Percentiles rank a stretch among this genome's conserved stretches.
Conservation (phyloP, 1,140 invertebrate species). For the Bombus balteatus region DNA sequence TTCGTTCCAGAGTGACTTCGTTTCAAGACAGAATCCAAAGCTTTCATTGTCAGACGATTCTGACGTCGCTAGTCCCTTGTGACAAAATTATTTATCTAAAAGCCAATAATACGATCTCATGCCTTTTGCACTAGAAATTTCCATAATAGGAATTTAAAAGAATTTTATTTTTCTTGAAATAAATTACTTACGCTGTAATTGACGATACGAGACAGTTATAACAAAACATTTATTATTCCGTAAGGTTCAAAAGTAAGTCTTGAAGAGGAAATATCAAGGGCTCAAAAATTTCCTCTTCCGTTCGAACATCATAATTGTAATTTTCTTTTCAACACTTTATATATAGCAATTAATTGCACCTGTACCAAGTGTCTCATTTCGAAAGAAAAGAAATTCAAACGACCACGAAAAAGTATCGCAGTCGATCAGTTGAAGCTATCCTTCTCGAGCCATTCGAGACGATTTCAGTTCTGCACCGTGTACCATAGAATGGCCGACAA, state of each 20-base stretch:
- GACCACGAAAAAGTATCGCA: constrained; percentile 47
- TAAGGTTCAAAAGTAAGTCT: too few species aligned
- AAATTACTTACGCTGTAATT: too few species aligned
- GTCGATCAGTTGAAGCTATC: constrained; percentile 49
- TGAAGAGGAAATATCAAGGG: neutral
- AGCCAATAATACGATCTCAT: neutral
- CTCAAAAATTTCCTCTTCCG: neutral
- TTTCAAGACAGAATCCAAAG: constrained; percentile 57
- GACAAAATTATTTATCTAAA: neutral
- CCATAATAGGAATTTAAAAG: neutral
- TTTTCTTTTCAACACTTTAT: constrained; percentile 40
- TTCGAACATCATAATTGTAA: constrained; percentile 27
- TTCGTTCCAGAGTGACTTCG: constrained; percentile 53
- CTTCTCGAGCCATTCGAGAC: constrained; percentile 57
- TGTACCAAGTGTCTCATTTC: constrained; percentile 15
- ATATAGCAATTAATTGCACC: constrained; percentile 23
- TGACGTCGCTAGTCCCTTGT: neutral
- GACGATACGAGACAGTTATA: too few species aligned
- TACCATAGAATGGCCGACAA: constrained; percentile 25
- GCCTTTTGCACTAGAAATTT: neutral
- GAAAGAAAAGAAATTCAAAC: constrained; percentile 51
- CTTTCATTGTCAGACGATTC: neutral
- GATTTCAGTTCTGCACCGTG: constrained; percentile 58
- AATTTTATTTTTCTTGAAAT: neutral
- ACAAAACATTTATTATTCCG: too few species aligned